Evolutionary conservation across 2,113 vertebrate species (phyloP), one percentile per base, ranked within the genome.

Genomic region (Cyprinodon variegatus): DNA sequence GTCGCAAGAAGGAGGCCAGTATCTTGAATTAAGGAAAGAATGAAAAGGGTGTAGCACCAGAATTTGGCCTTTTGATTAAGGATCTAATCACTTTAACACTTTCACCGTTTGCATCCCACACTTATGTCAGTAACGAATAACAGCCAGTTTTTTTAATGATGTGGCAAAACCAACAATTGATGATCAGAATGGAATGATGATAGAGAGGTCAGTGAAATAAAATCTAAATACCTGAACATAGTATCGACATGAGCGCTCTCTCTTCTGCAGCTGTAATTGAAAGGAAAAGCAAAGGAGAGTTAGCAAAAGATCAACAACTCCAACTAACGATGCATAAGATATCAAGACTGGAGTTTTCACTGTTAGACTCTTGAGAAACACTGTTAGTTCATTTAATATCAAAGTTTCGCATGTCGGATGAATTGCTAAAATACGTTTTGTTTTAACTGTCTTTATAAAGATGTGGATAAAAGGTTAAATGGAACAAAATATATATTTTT

Each of bases 161-260:
- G 29, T 12, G 62, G 64, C 38, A 13, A 65, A 50, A 57, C 75
- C 50, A 41, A 41, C 41, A n/a, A n/a, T 57, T 29, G 17, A 57
- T 20, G n/a, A 57, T 71, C 10, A 60, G 70, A 74, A 71, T 22
- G 59, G 20, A 22, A 67, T 76, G 74, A 60, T 59, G 20, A 22
- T 29, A 11, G 29, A 14, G 13, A 4, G 5, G 4, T 50, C 15
- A 64, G 74, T 40, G 11, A 13, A 67, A 70, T 69, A n/a, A 61
- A 20, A 39, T 83, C 64, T 69, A 90, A 93, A 91, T 99, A 99
- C 98, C 98, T 99, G 97, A 89, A 99, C 96, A 93, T 99, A 99
- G 93, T 97, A 97, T 90, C 98, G 97, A 95, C 98, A 99, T 84
- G 97, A 99, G 83, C 96, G 97, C 86, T 99, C 98, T 93, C 98